Conservation (phyloP, 2,888 invertebrate genomes). For the Drosophila monieri region DNA sequence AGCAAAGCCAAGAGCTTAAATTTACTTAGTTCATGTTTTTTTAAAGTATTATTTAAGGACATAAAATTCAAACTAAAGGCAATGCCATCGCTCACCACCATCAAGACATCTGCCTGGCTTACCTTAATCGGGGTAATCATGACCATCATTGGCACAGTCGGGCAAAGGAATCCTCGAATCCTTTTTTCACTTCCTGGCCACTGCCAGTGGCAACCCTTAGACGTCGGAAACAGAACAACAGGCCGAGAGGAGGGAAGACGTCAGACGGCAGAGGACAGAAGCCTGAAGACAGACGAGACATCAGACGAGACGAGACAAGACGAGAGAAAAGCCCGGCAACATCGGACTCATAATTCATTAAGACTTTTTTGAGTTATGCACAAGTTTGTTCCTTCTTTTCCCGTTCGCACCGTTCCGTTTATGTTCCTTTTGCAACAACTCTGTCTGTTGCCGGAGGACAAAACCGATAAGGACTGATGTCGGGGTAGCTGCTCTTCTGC, state of each 20-base stretch:
- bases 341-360: conserved; percentile 68
- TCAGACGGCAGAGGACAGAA: neutral
- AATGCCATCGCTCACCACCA: conserved; percentile 24
- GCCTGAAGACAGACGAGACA: conserved; percentile 31
- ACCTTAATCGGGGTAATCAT: conserved; percentile 24
- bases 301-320: conserved; percentile 35
- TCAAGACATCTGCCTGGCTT: conserved; percentile 29
- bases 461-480: conserved; percentile 61
- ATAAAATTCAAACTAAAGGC: neutral
- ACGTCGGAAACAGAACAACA: conserved; percentile 12
- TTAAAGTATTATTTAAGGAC: no score
- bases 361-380: conserved; percentile 75
- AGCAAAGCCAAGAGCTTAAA: neutral
- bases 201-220: conserved; percentile 33
- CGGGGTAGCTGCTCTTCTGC: conserved; percentile 18
- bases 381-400: conserved; percentile 47
- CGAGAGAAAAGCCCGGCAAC: conserved; percentile 25
- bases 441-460: conserved; percentile 67
- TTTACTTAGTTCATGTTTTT: no score
- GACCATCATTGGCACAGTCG: conserved; percentile 25
- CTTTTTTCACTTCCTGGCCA: conserved; percentile 4
- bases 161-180: conserved; percentile 20
- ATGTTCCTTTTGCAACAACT: conserved; percentile 40
- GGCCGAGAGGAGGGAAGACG: neutral
- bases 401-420: conserved; percentile 18